Evolutionary conservation across 2,113 vertebrate genomes (phyloP).

Genomic region (Cyanistes caeruleus): DNA sequence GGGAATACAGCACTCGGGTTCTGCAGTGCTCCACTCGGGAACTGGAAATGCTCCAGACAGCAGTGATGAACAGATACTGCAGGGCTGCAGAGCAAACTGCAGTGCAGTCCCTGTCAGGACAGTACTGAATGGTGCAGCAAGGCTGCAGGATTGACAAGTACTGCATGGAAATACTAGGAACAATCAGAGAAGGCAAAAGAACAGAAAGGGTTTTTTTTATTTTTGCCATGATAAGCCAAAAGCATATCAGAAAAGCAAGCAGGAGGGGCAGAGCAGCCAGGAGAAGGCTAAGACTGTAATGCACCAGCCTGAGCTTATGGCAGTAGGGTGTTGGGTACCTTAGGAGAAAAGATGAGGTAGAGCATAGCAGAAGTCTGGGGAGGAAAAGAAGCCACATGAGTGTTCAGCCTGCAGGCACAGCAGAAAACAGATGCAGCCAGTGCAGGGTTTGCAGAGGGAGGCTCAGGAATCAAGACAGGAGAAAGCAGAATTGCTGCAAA

Average conservation of each 20-base stretch:
- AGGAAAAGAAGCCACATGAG: background rate
- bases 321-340: background rate
- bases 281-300: background rate
- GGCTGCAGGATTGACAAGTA: background rate
- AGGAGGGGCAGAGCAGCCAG: background rate
- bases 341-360: background rate
- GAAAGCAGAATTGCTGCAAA: background rate
- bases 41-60: conserved; percentile 15
- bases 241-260: background rate
- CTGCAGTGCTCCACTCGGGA: background rate
- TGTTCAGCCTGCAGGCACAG: background rate
- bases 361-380: background rate
- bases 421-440: background rate
- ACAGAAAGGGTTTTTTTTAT: background rate
- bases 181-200: background rate
- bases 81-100: background rate
- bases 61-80: background rate
- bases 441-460: background rate
- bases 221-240: background rate
- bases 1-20: background rate
- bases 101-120: background rate
- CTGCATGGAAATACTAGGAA: background rate
- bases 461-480: background rate
- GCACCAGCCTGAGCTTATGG: background rate
- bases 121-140: background rate